phyloP scores from a whole-genome alignment of 2,888 invertebrate genomes.

The Mythimna albipuncta region DNA sequence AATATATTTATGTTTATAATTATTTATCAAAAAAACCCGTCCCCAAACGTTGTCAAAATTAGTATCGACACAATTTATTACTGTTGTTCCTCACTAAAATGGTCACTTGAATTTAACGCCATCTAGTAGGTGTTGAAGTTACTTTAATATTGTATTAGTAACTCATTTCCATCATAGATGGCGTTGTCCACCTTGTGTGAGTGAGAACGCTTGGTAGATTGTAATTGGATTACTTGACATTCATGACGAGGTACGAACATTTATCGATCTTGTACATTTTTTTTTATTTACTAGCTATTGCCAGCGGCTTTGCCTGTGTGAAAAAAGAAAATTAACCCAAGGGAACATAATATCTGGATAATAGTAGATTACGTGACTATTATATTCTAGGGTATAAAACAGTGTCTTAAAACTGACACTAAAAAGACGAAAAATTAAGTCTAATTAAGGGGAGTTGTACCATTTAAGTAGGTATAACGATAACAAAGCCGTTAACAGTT shows the following conservation, averaged over 20 bases:
- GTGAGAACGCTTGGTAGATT: background rate
- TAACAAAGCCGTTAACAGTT: no score
- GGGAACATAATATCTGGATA: no score
- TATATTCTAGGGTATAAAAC: no score
- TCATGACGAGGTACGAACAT: background rate
- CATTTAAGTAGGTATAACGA: no score
- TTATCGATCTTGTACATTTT: background rate
- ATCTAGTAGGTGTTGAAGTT: conserved; percentile 8
- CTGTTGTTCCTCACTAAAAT: conserved; percentile 16
- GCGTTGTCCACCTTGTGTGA: background rate
- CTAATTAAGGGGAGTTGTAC: no score
- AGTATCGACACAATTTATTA: conserved; percentile 16
- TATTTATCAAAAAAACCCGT: conserved; percentile 17
- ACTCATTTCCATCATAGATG: conserved; percentile 16
- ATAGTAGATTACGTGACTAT: no score
- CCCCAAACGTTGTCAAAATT: background rate
- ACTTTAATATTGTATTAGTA: background rate
- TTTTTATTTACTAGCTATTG: no score
- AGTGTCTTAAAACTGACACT: no score
- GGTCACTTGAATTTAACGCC: conserved; percentile 16
- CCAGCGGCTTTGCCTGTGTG: no score
- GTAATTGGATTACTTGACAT: conserved; percentile 1
- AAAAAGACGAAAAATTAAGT: no score
- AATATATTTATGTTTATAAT: conserved; percentile 63
- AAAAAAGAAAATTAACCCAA: no score